These are phyloP conservation scores for Peromyscus attwateri DNA, from an alignment of 2,797 vertebrate genomes.

Conservation along the genomic window DNA sequence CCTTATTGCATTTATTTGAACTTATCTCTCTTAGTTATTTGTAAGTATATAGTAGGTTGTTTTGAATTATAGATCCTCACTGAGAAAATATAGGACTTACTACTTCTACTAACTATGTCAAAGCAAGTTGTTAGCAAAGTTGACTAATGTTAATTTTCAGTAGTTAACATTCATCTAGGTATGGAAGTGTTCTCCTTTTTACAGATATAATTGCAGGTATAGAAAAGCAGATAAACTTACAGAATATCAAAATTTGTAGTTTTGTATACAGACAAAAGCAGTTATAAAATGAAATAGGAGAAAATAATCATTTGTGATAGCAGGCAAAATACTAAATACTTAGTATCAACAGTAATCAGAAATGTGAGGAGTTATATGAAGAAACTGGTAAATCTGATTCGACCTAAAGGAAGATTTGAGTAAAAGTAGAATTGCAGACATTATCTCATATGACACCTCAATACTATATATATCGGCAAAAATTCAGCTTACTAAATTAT, in stretches of 20 bases:
- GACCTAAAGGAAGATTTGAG: background rate
- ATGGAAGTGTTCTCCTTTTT: background rate
- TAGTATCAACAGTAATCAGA: slow-evolving; percentile 5
- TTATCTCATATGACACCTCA: slow-evolving; percentile 11
- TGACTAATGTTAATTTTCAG: background rate
- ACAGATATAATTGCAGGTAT: background rate
- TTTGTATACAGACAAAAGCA: background rate
- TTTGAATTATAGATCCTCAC: background rate
- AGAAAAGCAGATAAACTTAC: background rate
- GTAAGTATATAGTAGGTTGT: background rate
- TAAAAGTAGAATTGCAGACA: slow-evolving; percentile 4
- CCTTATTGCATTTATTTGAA: background rate
- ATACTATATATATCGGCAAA: background rate
- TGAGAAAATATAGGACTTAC: background rate
- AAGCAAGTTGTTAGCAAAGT: background rate
- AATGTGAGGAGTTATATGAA: background rate
- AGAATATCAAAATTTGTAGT: slow-evolving; percentile 4
- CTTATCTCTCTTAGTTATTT: background rate
- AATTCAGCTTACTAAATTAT: slow-evolving; percentile 11
- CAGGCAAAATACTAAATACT: background rate
- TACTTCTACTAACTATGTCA: background rate
- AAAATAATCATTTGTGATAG: background rate
- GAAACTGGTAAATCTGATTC: slow-evolving; percentile 22
- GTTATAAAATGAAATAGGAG: background rate
- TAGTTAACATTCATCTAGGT: background rate